Conservation (phyloP, 1,140 invertebrate genomes). For the Drosophila serrata region DNA sequence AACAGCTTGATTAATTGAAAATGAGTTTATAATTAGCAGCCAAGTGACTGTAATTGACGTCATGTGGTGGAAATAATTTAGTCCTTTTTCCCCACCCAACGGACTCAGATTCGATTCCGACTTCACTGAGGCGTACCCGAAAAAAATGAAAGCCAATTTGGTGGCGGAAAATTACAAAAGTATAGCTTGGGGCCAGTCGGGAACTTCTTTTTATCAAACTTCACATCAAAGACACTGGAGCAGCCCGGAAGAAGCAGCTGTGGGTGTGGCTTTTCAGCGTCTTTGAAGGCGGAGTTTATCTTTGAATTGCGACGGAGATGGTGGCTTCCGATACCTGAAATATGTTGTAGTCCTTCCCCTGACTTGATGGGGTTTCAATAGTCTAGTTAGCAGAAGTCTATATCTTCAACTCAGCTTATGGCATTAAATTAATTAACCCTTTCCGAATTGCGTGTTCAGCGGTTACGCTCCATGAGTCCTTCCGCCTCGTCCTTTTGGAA, state of each 20-base stretch:
- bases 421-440: slow-evolving; percentile 83
- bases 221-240: slow-evolving; percentile 67
- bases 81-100: slow-evolving; percentile 2
- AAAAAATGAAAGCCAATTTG: slow-evolving; percentile 32
- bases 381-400: slow-evolving; percentile 34
- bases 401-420: slow-evolving; percentile 16
- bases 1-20: slow-evolving; percentile 75
- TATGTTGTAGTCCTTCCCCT: not conserved
- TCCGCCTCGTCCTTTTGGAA: not conserved
- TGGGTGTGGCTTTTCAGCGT: slow-evolving; percentile 42
- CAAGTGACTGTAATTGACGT: slow-evolving; percentile 52
- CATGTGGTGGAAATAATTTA: slow-evolving; percentile 38
- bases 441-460: slow-evolving; percentile 68
- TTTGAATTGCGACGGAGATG: slow-evolving; percentile 3
- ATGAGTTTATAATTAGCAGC: slow-evolving; percentile 77
- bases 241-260: slow-evolving; percentile 2
- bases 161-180: slow-evolving; percentile 60
- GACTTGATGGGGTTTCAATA: slow-evolving; percentile 36
- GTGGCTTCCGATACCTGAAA: slow-evolving; percentile 6
- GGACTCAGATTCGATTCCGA: slow-evolving; percentile 20
- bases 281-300: slow-evolving; percentile 45
- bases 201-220: slow-evolving; percentile 41
- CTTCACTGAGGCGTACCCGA: slow-evolving; percentile 32
- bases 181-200: slow-evolving; percentile 59
- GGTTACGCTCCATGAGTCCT: slow-evolving; percentile 61